Percentiles rank a stretch among this genome's conserved stretches.
phyloP scores from a whole-genome alignment of 2,113 vertebrate genomes.

The Grantiella picta region DNA sequence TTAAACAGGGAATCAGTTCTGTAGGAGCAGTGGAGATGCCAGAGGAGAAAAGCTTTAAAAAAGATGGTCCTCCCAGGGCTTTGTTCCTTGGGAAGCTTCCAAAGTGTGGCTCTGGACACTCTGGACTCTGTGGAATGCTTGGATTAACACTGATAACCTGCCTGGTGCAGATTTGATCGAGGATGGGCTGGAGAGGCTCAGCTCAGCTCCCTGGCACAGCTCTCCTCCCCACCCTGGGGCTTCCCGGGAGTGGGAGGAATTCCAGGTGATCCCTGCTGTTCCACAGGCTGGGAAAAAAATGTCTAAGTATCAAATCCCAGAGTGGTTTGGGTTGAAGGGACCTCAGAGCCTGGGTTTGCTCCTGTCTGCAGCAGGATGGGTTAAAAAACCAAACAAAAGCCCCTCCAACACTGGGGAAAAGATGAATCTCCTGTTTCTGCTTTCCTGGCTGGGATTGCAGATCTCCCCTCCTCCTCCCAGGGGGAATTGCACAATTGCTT shows the following conservation, averaged over 20 bases:
- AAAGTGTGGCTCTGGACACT: background rate
- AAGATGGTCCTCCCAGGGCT: background rate
- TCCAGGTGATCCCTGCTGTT: rapidly evolving
- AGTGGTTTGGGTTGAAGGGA: background rate
- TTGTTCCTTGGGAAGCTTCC: background rate
- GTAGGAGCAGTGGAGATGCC: background rate
- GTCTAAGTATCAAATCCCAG: too few relatives aligned
- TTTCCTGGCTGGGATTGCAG: background rate
- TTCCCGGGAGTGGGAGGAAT: too few relatives aligned
- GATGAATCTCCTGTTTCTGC: background rate
- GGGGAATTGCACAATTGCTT: rapidly evolving
- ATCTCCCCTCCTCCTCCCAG: background rate
- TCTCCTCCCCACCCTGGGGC: background rate
- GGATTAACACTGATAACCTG: rapidly evolving
- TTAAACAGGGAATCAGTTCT: background rate
- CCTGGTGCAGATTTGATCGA: background rate
- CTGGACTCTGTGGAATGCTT: too few relatives aligned
- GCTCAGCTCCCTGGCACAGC: background rate
- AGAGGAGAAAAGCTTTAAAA: background rate
- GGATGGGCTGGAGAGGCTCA: rapidly evolving
- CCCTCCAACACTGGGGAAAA: rapidly evolving
- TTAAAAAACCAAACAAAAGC: background rate
- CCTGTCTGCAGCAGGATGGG: background rate
- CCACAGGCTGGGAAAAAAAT: rapidly evolving
- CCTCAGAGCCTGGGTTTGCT: background rate